A percentile compares a stretch with the other conserved stretches of the same genome.
Conservation (phyloP, 2,797 vertebrate species). For the Emys orbicularis region DNA sequence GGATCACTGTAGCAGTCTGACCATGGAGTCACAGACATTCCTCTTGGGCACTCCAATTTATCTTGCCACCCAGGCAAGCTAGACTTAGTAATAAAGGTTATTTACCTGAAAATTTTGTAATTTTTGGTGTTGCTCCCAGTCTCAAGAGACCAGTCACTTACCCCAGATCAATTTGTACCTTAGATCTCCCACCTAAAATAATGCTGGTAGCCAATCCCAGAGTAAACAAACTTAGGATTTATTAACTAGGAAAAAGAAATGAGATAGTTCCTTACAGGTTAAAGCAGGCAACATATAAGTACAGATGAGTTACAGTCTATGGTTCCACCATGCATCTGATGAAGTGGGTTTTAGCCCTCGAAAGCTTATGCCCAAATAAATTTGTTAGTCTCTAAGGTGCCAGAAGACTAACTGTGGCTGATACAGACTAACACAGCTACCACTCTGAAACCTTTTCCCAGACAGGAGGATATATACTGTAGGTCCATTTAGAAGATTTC, state of each 20-base stretch:
- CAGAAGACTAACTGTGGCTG: too few relatives aligned
- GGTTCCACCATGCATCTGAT: too few relatives aligned
- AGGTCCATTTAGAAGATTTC: slow-evolving; percentile 20
- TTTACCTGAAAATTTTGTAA: not conserved
- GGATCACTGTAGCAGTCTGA: not conserved
- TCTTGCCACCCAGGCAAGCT: not conserved
- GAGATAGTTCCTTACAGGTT: not conserved
- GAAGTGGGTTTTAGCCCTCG: too few relatives aligned
- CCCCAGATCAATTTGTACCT: not conserved
- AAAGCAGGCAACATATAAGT: too few relatives aligned
- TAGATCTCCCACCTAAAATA: not conserved
- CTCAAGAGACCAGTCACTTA: not conserved
- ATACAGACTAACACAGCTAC: too few relatives aligned
- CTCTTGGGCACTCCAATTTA: too few relatives aligned
- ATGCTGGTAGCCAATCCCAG: not conserved
- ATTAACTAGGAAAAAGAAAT: not conserved
- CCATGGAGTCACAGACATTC: not conserved
- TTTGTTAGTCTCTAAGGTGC: too few relatives aligned
- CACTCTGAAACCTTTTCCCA: not conserved
- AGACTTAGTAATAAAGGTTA: not conserved
- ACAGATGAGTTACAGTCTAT: too few relatives aligned
- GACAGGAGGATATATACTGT: not conserved
- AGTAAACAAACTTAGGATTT: not conserved
- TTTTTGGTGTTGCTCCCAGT: not conserved
- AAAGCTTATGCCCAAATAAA: too few relatives aligned